Base-by-base conservation (phyloP, 1,140 invertebrate genomes). In the Drosophila obscura region DNA sequence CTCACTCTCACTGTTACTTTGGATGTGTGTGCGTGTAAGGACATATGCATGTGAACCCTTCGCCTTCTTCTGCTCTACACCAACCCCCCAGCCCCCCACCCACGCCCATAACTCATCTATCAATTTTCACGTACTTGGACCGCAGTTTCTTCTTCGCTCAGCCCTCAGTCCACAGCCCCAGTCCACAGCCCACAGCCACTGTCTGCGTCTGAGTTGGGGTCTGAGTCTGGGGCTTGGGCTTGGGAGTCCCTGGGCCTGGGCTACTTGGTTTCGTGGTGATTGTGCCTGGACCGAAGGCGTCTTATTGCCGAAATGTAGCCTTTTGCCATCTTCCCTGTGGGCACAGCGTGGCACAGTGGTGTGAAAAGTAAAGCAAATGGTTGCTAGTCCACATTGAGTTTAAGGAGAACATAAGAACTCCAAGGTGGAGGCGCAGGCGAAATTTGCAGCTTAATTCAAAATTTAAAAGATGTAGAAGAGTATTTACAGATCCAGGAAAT, bases 81-180 rank as follows among this genome's bases (percentile, higher is more conserved):
- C 26, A 28, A 28, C 5, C 31, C 7, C 31, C 43, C 28, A 50
- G 1, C 9, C 7, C 41, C 28, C 44, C 43, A 19, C 52, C 31
- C 71, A 60, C 51, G 61, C 65, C 83, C 89, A 90, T 90, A 90
- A 90, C 89, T 90, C 89, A 90, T 90, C 89, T 90, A 90, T 90
- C 89, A 90, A 90, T 90, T 90, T 91, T 90, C 89, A 90, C 89
- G 90, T 90, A 90, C 88, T 89, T 84, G 84, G 74, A 77, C 77
- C 71, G 52, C 87, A 88, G 73, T 78, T 87, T 72, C 63, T 63
- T 26, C 46, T 51, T 43, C 46, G 52, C 24, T 24, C 51, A 5
- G 46, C 46, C 59, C 24, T 24, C 51, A 5, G 44, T 16, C 49
- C 48, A 49, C 51, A 39, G 35, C 45, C 44, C n/a, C n/a, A n/a